phyloP scores from a whole-genome alignment of 2,888 invertebrate species.

The Drosophila peninsularis region DNA sequence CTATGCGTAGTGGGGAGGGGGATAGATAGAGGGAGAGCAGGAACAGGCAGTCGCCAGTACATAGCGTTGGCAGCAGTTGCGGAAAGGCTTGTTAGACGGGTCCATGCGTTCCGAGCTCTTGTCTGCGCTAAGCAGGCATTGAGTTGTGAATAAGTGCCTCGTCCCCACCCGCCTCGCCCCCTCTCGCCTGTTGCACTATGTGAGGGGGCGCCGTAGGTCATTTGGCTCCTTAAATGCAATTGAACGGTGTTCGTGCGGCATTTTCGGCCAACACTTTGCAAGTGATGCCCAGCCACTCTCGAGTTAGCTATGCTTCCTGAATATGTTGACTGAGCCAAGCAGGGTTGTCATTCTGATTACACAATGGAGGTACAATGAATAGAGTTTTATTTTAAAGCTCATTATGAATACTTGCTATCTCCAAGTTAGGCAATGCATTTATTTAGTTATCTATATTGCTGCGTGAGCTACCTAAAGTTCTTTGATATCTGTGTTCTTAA shows the following conservation, averaged over 20 bases:
- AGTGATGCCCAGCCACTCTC: constrained; percentile 57
- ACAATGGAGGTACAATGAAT: background rate
- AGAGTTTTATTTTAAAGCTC: background rate
- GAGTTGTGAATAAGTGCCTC: constrained; percentile 68
- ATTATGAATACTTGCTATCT: background rate
- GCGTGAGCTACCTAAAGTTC: too few relatives aligned
- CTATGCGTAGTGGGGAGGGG: constrained; percentile 63
- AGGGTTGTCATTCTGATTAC: constrained; percentile 45
- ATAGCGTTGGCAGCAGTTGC: constrained; percentile 67
- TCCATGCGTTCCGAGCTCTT: constrained; percentile 23
- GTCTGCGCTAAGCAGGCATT: constrained; percentile 65
- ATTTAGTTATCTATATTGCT: background rate
- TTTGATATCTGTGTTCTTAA: too few relatives aligned
- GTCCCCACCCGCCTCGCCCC: background rate
- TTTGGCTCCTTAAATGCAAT: constrained; percentile 81
- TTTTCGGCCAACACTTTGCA: constrained; percentile 78
- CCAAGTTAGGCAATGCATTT: background rate
- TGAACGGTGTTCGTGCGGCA: constrained; percentile 71
- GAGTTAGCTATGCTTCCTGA: constrained; percentile 42
- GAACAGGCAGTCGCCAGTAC: background rate
- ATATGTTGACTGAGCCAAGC: constrained; percentile 8
- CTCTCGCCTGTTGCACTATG: constrained; percentile 9
- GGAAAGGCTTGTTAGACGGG: constrained; percentile 72
- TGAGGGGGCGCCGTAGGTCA: constrained; percentile 70
- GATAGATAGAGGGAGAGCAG: background rate